phyloP scores from a whole-genome alignment of 2,797 vertebrate genomes.

The Hemibagrus guttatus region DNA sequence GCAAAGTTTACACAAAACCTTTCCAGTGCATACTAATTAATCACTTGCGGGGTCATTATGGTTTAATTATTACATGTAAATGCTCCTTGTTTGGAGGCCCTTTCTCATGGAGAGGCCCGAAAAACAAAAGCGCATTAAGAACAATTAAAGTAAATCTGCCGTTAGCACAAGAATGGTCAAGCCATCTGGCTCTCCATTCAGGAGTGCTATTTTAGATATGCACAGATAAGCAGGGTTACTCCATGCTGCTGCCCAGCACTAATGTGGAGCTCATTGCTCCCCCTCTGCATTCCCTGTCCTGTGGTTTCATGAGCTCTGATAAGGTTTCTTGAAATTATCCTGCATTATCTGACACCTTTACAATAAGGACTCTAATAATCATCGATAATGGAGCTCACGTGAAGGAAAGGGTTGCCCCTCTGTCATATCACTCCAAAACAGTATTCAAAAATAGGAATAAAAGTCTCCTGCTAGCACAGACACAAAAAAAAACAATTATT shows the following conservation, averaged over 20 bases:
- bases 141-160: slow-evolving; percentile 72
- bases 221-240: slow-evolving; percentile 64
- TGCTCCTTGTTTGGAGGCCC: slow-evolving; percentile 66
- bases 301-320: slow-evolving; percentile 45
- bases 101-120: slow-evolving; percentile 66
- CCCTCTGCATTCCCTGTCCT: slow-evolving; percentile 22
- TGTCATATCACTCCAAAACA: not conserved
- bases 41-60: slow-evolving; percentile 75
- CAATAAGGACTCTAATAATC: slow-evolving; percentile 43
- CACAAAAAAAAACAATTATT: slow-evolving; percentile 5
- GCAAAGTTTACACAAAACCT: slow-evolving; percentile 76
- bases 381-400: slow-evolving; percentile 39
- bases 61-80: slow-evolving; percentile 82
- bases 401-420: slow-evolving; percentile 22
- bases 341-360: slow-evolving; percentile 41
- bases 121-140: slow-evolving; percentile 70
- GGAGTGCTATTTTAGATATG: slow-evolving; percentile 57
- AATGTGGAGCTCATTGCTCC: slow-evolving; percentile 40
- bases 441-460: not conserved
- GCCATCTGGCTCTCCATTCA: slow-evolving; percentile 72
- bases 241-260: slow-evolving; percentile 37
- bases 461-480: slow-evolving; percentile 2
- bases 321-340: slow-evolving; percentile 51
- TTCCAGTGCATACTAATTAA: slow-evolving; percentile 74
- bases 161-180: slow-evolving; percentile 78